Evolutionary conservation across 2,888 invertebrate genomes (phyloP).

Genomic region (Isoperla grammatica): DNA sequence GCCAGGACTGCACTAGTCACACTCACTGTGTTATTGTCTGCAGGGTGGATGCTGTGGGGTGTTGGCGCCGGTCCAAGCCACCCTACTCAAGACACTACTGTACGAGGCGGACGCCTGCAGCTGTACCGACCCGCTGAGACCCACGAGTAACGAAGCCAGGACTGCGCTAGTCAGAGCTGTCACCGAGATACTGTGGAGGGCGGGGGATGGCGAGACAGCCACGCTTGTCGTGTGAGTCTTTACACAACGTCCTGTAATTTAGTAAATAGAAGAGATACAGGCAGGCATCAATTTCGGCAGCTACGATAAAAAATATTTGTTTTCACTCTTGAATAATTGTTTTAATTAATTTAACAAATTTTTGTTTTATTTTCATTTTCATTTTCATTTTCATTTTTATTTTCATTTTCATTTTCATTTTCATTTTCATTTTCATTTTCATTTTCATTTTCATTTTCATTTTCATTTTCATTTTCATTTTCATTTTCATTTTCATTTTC

Average conservation of each 20-base stretch:
- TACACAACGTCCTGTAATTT: not conserved
- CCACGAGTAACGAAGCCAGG: constrained; percentile 20
- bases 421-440: too few relatives aligned
- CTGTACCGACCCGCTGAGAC: constrained; percentile 20
- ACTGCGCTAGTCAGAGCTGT: constrained; percentile 17
- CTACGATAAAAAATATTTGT: too few relatives aligned
- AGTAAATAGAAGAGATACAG: too few relatives aligned
- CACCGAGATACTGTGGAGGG: constrained; percentile 22
- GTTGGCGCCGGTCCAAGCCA: constrained; percentile 48
- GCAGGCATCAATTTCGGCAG: too few relatives aligned
- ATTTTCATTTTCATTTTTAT: too few relatives aligned
- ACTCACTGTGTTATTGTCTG: constrained; percentile 17
- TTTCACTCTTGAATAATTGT: too few relatives aligned
- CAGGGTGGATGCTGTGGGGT: constrained; percentile 50
- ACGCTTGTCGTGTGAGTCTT: constrained; percentile 9
- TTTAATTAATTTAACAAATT: too few relatives aligned
- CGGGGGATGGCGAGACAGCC: constrained; percentile 8
- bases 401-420: too few relatives aligned
- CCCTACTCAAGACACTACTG: constrained; percentile 44
- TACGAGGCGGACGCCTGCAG: constrained; percentile 35
- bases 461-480: too few relatives aligned
- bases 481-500: too few relatives aligned
- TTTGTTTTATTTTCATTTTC: too few relatives aligned
- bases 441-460: too few relatives aligned
- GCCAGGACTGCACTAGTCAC: not conserved